phyloP scores from a whole-genome alignment of 2,797 vertebrate species.

The Chloroceryle amazona region DNA sequence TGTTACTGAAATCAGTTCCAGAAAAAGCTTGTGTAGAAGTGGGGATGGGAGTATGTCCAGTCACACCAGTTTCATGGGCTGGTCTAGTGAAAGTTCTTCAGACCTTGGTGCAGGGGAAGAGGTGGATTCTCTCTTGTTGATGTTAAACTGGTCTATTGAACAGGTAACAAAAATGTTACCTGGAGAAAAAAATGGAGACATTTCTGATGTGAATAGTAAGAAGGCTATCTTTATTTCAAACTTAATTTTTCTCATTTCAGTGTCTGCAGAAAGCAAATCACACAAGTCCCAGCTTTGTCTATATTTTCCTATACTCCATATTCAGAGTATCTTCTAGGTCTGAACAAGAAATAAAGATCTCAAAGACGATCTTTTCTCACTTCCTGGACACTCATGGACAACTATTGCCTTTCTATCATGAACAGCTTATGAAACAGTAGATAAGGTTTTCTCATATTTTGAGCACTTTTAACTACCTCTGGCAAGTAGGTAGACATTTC shows the following conservation, averaged over 20 bases:
- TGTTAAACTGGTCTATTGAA: neutral
- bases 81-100: neutral
- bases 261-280: neutral
- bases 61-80: neutral
- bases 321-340: neutral
- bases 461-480: neutral
- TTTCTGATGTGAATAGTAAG: neutral
- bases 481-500: neutral
- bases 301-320: neutral
- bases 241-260: neutral
- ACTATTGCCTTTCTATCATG: neutral
- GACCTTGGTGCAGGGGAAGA: fast-evolving
- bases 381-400: neutral
- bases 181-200: neutral
- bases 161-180: neutral
- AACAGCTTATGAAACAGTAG: neutral
- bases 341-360: neutral
- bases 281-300: neutral
- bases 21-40: neutral
- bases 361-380: neutral
- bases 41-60: fast-evolving
- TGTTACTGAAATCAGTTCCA: neutral
- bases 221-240: neutral
- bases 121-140: neutral
- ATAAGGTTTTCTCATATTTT: neutral